phyloP scores from a whole-genome alignment of 2,797 vertebrate genomes.

The Darevskia mixta region DNA sequence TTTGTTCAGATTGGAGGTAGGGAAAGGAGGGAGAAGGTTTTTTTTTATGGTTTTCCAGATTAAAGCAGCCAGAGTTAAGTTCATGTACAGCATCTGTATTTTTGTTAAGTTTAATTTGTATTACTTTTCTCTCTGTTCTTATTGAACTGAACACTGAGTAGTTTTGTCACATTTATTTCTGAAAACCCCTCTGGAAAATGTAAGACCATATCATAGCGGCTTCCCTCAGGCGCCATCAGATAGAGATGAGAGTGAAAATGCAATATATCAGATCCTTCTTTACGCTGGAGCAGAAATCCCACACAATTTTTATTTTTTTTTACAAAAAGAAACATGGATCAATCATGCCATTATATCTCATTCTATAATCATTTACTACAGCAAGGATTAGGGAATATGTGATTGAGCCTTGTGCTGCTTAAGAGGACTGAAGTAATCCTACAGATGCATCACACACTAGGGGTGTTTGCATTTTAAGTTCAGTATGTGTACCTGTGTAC shows the following conservation, averaged over 20 bases:
- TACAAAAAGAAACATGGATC: background rate
- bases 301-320: no score
- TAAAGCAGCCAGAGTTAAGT: background rate
- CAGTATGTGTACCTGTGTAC: no score
- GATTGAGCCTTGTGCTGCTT: background rate
- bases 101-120: background rate
- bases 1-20: background rate
- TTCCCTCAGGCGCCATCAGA: background rate
- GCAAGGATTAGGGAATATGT: background rate
- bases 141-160: rapidly evolving
- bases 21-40: background rate
- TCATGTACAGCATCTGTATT: background rate
- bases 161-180: background rate
- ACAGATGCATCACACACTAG: background rate
- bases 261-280: background rate
- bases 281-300: background rate
- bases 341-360: background rate
- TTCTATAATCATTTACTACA: background rate
- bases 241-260: background rate
- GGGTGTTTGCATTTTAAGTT: no score
- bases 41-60: background rate
- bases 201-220: background rate
- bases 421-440: background rate
- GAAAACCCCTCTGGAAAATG: background rate
- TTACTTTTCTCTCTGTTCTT: background rate